phyloP scores from a whole-genome alignment of 2,888 invertebrate genomes.

The Eristalis tenax region DNA sequence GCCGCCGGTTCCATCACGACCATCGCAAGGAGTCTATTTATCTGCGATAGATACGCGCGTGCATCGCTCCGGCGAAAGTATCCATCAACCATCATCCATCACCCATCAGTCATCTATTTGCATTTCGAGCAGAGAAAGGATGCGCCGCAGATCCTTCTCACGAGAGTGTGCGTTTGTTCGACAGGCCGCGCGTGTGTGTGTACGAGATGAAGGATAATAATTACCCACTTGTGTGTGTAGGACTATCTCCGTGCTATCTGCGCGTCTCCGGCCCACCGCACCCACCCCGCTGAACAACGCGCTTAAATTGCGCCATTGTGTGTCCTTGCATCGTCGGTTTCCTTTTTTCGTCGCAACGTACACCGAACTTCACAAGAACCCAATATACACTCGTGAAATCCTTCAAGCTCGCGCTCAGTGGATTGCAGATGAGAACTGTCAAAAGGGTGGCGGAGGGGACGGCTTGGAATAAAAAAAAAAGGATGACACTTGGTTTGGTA shows the following conservation, averaged over 20 bases:
- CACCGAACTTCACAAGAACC: slow-evolving; percentile 5
- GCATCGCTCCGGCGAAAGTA: slow-evolving; percentile 39
- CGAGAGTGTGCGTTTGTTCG: too few species aligned
- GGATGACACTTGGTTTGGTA: slow-evolving; percentile 1
- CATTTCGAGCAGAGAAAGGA: slow-evolving; percentile 61
- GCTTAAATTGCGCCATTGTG: slow-evolving; percentile 61
- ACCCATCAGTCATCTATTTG: slow-evolving; percentile 64
- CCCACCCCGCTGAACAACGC: neutral
- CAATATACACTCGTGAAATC: neutral
- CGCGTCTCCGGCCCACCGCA: neutral
- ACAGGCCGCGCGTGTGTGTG: neutral
- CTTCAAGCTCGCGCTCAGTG: neutral
- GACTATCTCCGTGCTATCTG: slow-evolving; percentile 36
- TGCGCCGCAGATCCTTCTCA: slow-evolving; percentile 26
- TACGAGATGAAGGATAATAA: slow-evolving; percentile 66
- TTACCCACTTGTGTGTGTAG: slow-evolving; percentile 68
- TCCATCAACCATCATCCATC: slow-evolving; percentile 56
- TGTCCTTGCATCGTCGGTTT: slow-evolving; percentile 33
- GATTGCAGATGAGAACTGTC: neutral
- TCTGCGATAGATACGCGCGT: slow-evolving; percentile 64
- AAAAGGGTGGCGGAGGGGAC: neutral
- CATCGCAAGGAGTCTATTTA: slow-evolving; percentile 28
- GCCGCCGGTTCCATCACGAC: slow-evolving; percentile 46
- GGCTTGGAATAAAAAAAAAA: neutral
- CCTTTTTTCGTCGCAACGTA: slow-evolving; percentile 27